These are phyloP conservation scores for Mungos mungo DNA, from an alignment of 2,113 vertebrate genomes.

Conservation along the genomic window DNA sequence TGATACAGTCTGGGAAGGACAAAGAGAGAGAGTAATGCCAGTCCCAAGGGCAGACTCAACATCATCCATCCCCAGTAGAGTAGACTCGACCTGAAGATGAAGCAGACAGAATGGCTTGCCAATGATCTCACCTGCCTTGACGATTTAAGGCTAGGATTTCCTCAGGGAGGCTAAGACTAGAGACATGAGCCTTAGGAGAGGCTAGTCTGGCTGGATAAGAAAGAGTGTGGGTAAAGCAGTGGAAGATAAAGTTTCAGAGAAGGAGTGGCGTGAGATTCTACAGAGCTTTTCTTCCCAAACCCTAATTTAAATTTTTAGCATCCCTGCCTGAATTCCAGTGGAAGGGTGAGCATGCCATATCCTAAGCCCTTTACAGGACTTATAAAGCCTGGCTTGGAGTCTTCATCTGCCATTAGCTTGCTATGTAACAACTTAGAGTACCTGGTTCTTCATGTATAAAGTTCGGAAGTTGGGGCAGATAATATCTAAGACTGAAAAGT, in stretches of 20 bases:
- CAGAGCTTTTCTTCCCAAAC: not conserved
- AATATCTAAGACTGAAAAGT: not conserved
- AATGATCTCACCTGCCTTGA: conserved; percentile 47
- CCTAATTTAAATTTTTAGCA: not conserved
- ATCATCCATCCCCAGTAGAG: not conserved
- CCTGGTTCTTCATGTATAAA: not conserved
- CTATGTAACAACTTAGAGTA: not conserved
- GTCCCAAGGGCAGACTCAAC: not conserved
- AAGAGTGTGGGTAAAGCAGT: not conserved
- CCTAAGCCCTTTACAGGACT: not conserved
- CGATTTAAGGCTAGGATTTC: conserved; percentile 24
- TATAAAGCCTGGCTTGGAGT: not conserved
- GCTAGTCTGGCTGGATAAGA: not conserved
- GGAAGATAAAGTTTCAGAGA: not conserved
- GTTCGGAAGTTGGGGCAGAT: not conserved
- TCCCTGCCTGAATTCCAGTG: not conserved
- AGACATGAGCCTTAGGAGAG: not conserved
- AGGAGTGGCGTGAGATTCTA: not conserved
- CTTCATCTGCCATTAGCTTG: not conserved
- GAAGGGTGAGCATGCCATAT: not conserved
- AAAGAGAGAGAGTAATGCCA: not conserved
- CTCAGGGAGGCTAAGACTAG: not conserved
- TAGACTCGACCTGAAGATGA: not conserved
- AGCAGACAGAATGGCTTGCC: conserved; percentile 23
- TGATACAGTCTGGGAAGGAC: not conserved